Evolutionary conservation across 2,888 invertebrate genomes (phyloP).

Genomic region (Uropetala carovei): DNA sequence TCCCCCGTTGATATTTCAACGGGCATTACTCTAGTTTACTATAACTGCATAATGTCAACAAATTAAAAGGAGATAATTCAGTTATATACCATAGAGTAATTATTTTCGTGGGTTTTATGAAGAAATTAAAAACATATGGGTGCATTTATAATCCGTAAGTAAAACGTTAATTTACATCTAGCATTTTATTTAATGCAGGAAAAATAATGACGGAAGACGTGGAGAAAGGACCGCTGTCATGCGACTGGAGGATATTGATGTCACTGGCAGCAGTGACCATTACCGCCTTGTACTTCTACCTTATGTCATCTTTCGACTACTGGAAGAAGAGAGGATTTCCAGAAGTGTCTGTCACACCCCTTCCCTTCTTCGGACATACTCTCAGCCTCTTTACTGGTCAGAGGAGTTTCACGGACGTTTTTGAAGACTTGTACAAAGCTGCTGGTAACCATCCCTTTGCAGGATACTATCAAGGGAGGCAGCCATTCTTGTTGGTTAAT

Average conservation of each 20-base stretch:
- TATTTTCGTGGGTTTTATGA: too few species aligned
- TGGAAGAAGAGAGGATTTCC: constrained; percentile 41
- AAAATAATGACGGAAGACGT: too few species aligned
- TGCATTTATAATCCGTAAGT: too few species aligned
- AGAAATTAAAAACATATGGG: too few species aligned
- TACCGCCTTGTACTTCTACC: neutral
- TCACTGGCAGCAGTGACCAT: neutral
- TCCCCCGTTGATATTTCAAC: too few species aligned
- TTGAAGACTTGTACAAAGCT: neutral
- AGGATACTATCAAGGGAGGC: neutral
- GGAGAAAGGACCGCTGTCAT: neutral
- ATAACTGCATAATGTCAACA: too few species aligned
- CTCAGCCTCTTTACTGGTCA: neutral
- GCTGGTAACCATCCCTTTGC: neutral
- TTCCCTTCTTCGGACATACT: neutral
- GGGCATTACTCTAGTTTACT: too few species aligned
- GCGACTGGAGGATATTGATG: neutral
- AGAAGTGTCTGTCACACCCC: neutral
- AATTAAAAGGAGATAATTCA: too few species aligned
- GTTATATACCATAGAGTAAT: too few species aligned
- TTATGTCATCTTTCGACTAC: neutral
- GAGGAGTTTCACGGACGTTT: neutral
- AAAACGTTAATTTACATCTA: too few species aligned
- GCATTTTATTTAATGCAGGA: too few species aligned
- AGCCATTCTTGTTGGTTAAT: neutral